Evolutionary conservation across 2,113 vertebrate species (phyloP), one percentile per base, ranked within the genome.

Genomic region (Bubo bubo): DNA sequence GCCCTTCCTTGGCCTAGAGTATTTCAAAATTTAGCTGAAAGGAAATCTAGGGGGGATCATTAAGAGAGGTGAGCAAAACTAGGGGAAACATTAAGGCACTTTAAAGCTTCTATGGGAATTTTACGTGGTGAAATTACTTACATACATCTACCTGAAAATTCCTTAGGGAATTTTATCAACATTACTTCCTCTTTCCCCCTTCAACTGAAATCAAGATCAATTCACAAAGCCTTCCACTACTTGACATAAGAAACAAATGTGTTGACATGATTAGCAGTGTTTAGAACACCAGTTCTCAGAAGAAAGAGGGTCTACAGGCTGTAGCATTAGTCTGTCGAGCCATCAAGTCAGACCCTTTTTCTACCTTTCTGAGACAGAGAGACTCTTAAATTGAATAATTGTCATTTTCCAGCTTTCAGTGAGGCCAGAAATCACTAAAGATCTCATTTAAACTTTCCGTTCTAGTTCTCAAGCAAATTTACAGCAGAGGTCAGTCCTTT

Each of bases 371-470:
- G 34, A 53, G 90, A 93, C 66, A 90, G 70, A 94, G 93, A 94
- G 93, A 83, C 96, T 90, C 95, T 97, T 96, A 97, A 94, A 95
- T 96, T 96, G 97, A 98, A 82, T 96, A 93, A 97, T 88, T 97
- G 93, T 96, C 94, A 93, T 97, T 98, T 97, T 91, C 58, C 74
- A 96, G 93, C 87, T 96, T 95, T 96, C 86, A 62, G 52, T 55
- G 96, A 96, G 96, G 84, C 94, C 94, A 97, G 98, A 97, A 98
- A 97, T 98, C 97, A 97, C 93, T 95, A 91, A 95, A 97, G 95
- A 97, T 94, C 96, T 96, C 95, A 95, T 95, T 97, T 97, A 91
- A 95, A 96, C 93, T 97, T 97, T 95, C 77, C 13, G 1, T 97
- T 97, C 91, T 96, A 71, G 67, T 97, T 97, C 82, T 96, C 93